phyloP scores from a whole-genome alignment of 2,113 vertebrate species.

The Pogonocichla stellata region DNA sequence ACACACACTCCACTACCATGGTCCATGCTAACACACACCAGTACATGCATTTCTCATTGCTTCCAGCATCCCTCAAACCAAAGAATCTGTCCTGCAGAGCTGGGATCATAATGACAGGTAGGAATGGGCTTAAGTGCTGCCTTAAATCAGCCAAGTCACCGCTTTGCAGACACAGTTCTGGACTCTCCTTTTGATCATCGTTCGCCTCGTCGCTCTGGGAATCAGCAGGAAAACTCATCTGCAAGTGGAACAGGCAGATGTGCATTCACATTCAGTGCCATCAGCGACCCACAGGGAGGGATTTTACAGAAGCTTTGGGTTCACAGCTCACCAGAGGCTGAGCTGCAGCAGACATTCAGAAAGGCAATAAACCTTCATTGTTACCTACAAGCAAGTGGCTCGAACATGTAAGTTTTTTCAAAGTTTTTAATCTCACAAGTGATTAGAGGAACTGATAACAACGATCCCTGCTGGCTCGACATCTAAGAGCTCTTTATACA shows the following conservation, averaged over 20 bases:
- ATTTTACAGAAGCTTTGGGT: background rate
- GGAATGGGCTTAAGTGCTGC: background rate
- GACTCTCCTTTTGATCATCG: rapidly evolving
- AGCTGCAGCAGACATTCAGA: background rate
- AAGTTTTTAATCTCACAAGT: conserved; percentile 6
- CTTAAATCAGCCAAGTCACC: background rate
- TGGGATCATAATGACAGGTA: background rate
- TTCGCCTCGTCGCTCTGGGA: rapidly evolving
- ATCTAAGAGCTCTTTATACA: background rate
- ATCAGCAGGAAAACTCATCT: background rate
- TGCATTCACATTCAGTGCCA: background rate
- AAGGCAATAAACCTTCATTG: background rate
- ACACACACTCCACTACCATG: no score
- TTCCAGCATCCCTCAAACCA: background rate
- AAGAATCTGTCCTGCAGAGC: background rate
- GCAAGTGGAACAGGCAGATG: background rate
- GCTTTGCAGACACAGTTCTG: background rate
- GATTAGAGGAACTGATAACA: background rate
- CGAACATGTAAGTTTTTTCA: background rate
- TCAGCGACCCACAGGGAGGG: background rate
- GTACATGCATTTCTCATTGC: rapidly evolving
- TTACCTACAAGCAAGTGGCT: background rate
- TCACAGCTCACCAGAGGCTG: background rate
- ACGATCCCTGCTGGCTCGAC: background rate
- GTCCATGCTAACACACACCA: rapidly evolving